Evolutionary conservation across 2,888 invertebrate species (phyloP), one percentile per base, ranked within the genome.

Genomic region (Yponomeuta malinellus): DNA sequence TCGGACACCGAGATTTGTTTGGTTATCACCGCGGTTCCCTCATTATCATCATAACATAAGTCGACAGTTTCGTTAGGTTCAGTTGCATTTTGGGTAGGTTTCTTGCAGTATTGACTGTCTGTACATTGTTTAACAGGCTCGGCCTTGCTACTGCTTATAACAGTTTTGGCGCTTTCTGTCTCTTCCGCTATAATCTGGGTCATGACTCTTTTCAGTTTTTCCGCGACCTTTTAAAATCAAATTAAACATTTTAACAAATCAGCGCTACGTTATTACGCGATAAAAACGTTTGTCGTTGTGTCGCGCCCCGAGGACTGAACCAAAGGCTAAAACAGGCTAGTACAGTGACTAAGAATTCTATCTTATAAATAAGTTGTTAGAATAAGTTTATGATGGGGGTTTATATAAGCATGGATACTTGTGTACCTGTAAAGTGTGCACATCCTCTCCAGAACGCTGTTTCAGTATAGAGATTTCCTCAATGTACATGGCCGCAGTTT

Each of bases 181-280:
- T 84, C 81, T 71, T 72, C 74, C n/a, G 15, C 69, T 10, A 73
- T 71, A 63, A 78, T 75, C 12, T 23, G 72, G 52, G 73, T 75
- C 75, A 78, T 75, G 8, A 72, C 71, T 43, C 65, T 75, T 15
- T 75, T 78, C 10, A 89, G 74, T 76, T 88, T 89, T 73, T 89
- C 88, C 48, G 86, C 85, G 5, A 89, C 89, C 89, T 89, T 71
- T 23, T 73, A 74, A 72, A 63, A 48, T 72, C 8, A 67, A 9
- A 69, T n/a, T 63, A 37, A 37, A 37, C 37, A 37, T 37, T 37
- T 37, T 37, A 37, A 2, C 37, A 37, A 37, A 5, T 4, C 37
- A 37, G 37, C 37, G 5, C 37, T 37, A 37, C 37, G 2, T 37
- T 37, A 37, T 37, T 5, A 5, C 37, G 37, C 37, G 37, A 37